Conservation (phyloP, 2,888 invertebrate species). For the Lepidocyrtoides sp. region DNA sequence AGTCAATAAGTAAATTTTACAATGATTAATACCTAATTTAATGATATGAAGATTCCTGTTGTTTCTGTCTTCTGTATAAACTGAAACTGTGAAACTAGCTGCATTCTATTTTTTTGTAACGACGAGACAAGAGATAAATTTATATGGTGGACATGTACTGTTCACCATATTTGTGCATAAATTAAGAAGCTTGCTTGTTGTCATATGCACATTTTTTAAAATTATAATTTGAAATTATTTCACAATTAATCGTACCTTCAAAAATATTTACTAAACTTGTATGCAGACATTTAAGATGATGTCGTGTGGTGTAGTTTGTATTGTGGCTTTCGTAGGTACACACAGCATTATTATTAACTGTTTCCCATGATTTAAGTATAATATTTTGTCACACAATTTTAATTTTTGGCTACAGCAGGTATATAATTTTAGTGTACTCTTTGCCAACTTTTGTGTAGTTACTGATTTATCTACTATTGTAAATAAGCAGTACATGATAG, state of each 20-base stretch:
- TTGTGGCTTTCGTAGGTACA: constrained; percentile 14
- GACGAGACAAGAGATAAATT: no score
- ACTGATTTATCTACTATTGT: neutral
- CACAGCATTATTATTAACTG: neutral
- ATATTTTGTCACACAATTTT: constrained; percentile 10
- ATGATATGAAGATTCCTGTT: constrained; percentile 53
- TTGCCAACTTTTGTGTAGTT: neutral
- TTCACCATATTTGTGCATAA: no score
- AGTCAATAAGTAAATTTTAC: neutral
- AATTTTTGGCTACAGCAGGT: neutral
- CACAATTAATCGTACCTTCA: neutral
- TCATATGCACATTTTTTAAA: neutral
- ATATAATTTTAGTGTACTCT: neutral
- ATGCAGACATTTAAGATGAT: no score
- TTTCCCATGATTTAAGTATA: neutral
- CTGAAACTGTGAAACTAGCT: neutral
- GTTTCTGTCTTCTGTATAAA: neutral
- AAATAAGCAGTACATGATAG: neutral
- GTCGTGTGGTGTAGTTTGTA: neutral
- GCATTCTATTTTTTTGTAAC: no score
- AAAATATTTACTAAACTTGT: no score
- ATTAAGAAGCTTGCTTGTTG: neutral
- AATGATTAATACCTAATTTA: neutral
- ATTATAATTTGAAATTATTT: neutral
- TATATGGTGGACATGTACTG: no score